Conservation (phyloP, 1,140 invertebrate genomes). For the Lepidurus packardi region DNA sequence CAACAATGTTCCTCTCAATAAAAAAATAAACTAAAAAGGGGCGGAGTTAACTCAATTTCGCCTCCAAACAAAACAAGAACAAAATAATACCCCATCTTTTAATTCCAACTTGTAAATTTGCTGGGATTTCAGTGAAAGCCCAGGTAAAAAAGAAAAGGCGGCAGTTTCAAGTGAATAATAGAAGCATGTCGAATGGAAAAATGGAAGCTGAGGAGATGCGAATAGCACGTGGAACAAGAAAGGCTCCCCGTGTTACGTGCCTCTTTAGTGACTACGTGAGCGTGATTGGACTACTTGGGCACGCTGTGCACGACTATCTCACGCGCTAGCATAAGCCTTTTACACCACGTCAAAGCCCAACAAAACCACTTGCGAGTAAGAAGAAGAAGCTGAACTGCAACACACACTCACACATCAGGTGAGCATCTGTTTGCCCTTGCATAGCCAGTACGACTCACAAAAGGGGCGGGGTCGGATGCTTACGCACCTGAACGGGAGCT, state of each 20-base stretch:
- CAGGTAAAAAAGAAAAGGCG: neutral
- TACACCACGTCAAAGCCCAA: neutral
- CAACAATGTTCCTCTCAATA: neutral
- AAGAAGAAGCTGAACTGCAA: neutral
- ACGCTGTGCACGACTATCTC: slow-evolving; percentile 8
- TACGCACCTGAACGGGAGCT: neutral
- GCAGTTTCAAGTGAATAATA: neutral
- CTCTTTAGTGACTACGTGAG: slow-evolving; percentile 5
- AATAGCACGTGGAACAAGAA: slow-evolving; percentile 3
- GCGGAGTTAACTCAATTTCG: neutral
- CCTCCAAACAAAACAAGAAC: neutral
- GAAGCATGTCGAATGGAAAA: neutral
- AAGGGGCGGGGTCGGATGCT: slow-evolving; percentile 7
- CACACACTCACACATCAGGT: neutral
- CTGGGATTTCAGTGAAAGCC: neutral
- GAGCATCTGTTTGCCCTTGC: neutral
- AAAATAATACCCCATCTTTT: neutral
- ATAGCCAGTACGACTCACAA: slow-evolving; percentile 9
- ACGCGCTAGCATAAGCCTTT: slow-evolving; percentile 14
- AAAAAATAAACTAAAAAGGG: neutral
- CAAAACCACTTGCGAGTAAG: slow-evolving; percentile 6
- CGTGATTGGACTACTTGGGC: slow-evolving; percentile 20
- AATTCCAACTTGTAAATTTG: neutral
- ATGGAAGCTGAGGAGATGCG: slow-evolving; percentile 12
- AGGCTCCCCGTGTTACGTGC: slow-evolving; percentile 10